Evolutionary conservation across 2,113 vertebrate species (phyloP).

Genomic region (Notechis scutatus): DNA sequence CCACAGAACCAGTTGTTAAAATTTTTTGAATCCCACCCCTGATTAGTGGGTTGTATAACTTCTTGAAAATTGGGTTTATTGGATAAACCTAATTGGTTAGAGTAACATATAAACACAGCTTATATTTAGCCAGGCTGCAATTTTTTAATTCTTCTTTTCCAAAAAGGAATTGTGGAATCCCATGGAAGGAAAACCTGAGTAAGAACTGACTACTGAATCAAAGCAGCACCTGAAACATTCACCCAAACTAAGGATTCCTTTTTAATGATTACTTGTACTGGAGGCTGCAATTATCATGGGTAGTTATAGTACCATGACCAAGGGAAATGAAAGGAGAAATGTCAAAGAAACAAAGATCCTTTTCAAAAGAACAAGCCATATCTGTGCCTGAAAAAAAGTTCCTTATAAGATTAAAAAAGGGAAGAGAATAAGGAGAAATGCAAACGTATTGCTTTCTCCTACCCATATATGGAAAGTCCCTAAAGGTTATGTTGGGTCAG

Average conservation of each 20-base stretch:
- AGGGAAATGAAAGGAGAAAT: background rate
- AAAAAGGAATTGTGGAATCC: background rate
- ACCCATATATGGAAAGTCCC: background rate
- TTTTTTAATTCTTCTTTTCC: background rate
- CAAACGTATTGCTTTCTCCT: background rate
- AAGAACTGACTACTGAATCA: conserved; percentile 6
- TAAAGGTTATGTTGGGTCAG: background rate
- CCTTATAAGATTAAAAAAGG: background rate
- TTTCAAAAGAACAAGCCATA: background rate
- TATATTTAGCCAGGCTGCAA: background rate
- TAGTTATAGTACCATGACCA: background rate
- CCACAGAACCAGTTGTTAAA: too few relatives aligned
- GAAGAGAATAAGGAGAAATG: background rate
- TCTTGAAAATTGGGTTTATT: background rate
- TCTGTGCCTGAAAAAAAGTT: background rate
- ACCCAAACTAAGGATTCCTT: background rate
- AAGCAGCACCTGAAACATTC: background rate
- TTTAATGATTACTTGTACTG: background rate
- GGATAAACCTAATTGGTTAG: background rate
- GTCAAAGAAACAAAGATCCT: conserved; percentile 12
- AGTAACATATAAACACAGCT: background rate
- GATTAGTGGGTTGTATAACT: background rate
- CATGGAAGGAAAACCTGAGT: background rate
- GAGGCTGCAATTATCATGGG: background rate
- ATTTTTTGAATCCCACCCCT: too few relatives aligned